Base-by-base conservation (phyloP, 2,888 invertebrate species). In the Synanthedon formicaeformis region DNA sequence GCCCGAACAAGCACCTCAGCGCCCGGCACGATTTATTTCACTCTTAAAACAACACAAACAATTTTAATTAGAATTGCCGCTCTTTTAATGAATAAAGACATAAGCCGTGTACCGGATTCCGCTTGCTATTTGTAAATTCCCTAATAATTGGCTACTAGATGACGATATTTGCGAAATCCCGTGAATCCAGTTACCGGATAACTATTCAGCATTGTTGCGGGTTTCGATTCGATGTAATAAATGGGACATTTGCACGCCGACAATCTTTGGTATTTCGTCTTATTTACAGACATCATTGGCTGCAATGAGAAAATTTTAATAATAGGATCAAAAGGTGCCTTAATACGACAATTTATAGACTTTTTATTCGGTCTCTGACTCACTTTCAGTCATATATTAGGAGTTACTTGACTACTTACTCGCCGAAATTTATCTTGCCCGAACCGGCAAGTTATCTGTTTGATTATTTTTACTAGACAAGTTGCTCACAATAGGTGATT, bases 51-150 rank as follows among this genome's bases (percentile, higher is more conserved):
- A 62, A 60, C 62, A 65, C 63, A 63, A 81, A 74, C 76, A 78
- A 81, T 81, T 81, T 81, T 81, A 81, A 81, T 81, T 81, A 81
- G 80, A 69, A 67, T 66, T 60, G 65, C 60, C 60, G 63, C 63
- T 23, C 61, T 66, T 75, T 72, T 75, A 77, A 80, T 78, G 76
- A 78, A 81, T 80, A 79, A 72, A 80, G 80, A 78, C 77, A 79
- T 79, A 78, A 76, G 71, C 59, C 60, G 61, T 63, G 66, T 62
- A 58, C 57, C 53, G 65, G 63, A 75, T 78, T 73, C 63, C 63
- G 70, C 66, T 67, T 66, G 65, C 69, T 66, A 76, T 73, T 71
- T 65, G 66, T 61, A 73, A 72, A 73, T 72, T 66, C 74, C 65
- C 58, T 65, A 66, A 73, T 81, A 81, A 81, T 80, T 81, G 78